phyloP scores from a whole-genome alignment of 2,888 invertebrate genomes.

The Allolobophora icterica region DNA sequence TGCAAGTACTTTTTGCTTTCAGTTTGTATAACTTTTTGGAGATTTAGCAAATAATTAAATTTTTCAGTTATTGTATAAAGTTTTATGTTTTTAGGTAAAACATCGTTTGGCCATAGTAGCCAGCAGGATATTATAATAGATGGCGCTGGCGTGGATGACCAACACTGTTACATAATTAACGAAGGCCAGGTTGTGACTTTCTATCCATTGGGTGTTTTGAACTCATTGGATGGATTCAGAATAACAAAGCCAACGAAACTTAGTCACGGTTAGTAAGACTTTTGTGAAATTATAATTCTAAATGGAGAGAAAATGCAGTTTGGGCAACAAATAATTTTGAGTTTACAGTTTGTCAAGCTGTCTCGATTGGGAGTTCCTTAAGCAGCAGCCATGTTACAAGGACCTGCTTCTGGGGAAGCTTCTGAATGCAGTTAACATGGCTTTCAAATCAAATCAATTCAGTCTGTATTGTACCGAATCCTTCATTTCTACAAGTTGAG shows the following conservation, averaged over 20 bases:
- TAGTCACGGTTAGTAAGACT: conserved; percentile 75
- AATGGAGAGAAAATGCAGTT: not conserved
- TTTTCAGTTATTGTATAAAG: not conserved
- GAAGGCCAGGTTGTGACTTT: conserved; percentile 81
- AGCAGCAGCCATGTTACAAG: not conserved
- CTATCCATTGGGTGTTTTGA: conserved; percentile 76
- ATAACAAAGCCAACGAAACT: conserved; percentile 78
- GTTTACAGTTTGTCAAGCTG: not conserved
- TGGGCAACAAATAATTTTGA: not conserved
- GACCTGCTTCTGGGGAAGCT: not conserved
- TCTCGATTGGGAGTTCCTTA: not conserved
- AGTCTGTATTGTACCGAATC: too few species aligned
- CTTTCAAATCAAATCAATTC: too few species aligned
- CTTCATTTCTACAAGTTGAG: not conserved
- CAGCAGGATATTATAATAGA: conserved; percentile 77
- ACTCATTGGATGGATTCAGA: conserved; percentile 77
- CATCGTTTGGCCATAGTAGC: conserved; percentile 2
- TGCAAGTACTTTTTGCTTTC: not conserved
- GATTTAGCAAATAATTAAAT: not conserved
- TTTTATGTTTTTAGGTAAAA: conserved; percentile 21
- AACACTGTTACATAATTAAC: conserved; percentile 88
- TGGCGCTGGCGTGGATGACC: conserved; percentile 83
- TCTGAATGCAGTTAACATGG: not conserved
- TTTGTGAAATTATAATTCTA: not conserved
- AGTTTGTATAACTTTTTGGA: not conserved